Evolutionary conservation across 2,888 invertebrate species (phyloP).

Genomic region (Smittia sp.): DNA sequence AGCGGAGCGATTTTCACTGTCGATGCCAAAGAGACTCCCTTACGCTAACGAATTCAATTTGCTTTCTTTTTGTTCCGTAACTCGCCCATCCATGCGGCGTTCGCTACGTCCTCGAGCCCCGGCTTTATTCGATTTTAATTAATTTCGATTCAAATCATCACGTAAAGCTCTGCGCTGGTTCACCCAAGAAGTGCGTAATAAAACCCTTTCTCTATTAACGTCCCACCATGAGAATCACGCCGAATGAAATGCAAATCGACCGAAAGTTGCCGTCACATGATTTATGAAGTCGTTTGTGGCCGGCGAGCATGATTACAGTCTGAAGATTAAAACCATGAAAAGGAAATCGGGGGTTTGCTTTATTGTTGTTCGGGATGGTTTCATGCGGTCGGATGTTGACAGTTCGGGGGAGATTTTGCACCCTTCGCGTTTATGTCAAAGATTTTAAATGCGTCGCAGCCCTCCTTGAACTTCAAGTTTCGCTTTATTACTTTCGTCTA

Average conservation of each 20-base stretch:
- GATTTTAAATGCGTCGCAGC: too few species aligned
- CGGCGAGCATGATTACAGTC: too few species aligned
- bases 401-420: not conserved
- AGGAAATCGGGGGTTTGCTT: not conserved
- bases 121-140: not conserved
- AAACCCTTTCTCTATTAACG: too few species aligned
- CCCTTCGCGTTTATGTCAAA: too few species aligned
- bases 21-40: too few species aligned
- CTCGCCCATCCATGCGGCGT: too few species aligned
- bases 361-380: not conserved
- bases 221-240: too few species aligned
- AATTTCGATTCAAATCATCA: conserved; percentile 2
- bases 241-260: too few species aligned
- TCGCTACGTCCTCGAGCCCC: not conserved
- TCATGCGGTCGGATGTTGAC: not conserved
- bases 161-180: not conserved
- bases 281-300: not conserved
- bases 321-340: not conserved
- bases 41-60: not conserved
- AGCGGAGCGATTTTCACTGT: too few species aligned
- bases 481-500: too few species aligned
- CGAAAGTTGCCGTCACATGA: not conserved
- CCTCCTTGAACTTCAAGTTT: too few species aligned
- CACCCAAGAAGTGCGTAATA: too few species aligned
- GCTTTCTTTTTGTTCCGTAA: not conserved